Base-by-base conservation (phyloP, 2,113 vertebrate genomes). In the Phaethornis superciliosus region DNA sequence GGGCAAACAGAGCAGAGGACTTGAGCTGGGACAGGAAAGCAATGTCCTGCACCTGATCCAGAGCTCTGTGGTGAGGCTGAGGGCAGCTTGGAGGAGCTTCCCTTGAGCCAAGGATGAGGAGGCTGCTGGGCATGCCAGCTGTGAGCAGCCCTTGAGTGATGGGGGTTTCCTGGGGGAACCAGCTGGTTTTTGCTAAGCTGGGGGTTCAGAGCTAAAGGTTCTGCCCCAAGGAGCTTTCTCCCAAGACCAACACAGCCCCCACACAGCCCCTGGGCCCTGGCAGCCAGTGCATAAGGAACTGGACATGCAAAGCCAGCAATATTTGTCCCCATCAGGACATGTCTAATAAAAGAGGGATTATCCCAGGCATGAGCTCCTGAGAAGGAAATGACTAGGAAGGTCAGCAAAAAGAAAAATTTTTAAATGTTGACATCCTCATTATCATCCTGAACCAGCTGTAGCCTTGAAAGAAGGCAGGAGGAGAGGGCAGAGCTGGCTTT, bases 281-380 rank as follows among this genome's bases (percentile, higher is more conserved):
- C 58, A 70, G 21, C 21, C 63, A 18, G 82, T 75, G 16, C 27
- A 12, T 55, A 52, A 74, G 76, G 62, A 70, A 70, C 6, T 11
- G 42, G 28, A 33, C 10, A 20, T 82, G 42, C 35, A 70, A 83
- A 91, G 37, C 16, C 15, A 5, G 46, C 23, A 22, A 35, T 26
- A 37, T 80, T 85, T 70, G 63, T 80, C 47, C 67, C 79, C 21
- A 1, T 28, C 30, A 54, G 55, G 63, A 51, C 54, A 51, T 12
- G 10, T 49, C 46, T n/a, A 82, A 94, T 60, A 71, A 82, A 79
- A 89, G 28, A 23, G 65, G 37, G 75, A 93, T 95, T 91, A 94
- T 89, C 71, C 63, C 75, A 91, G 68, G 30, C 26, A 1, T 24
- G 79, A 93, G 75, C 51, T 76, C 20, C 69, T 49, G 27, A 33